These are phyloP conservation scores for Dolichopus griseipennis DNA, from an alignment of 2,888 invertebrate genomes.

Conservation along the genomic window DNA sequence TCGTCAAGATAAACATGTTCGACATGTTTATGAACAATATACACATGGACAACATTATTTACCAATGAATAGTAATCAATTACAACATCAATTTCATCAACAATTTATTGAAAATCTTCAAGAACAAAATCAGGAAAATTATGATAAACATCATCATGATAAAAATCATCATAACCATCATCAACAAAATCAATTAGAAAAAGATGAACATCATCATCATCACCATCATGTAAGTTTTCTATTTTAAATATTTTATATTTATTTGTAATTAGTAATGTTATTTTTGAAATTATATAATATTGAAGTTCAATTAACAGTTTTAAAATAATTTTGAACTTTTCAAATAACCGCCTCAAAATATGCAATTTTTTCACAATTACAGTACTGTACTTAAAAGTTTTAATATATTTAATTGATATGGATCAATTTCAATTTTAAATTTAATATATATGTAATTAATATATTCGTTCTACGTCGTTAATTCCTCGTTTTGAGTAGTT, in stretches of 20 bases:
- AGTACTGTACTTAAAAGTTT: too few relatives aligned
- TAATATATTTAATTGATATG: too few relatives aligned
- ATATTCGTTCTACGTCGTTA: too few relatives aligned
- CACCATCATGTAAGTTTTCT: neutral
- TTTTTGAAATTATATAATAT: neutral
- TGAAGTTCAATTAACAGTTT: too few relatives aligned
- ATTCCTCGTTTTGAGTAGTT: too few relatives aligned
- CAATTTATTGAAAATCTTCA: neutral
- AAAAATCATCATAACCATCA: neutral
- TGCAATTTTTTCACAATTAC: too few relatives aligned
- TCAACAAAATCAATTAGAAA: neutral
- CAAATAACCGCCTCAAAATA: too few relatives aligned
- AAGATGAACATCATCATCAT: neutral
- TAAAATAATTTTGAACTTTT: too few relatives aligned
- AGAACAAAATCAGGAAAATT: neutral
- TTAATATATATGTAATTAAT: too few relatives aligned
- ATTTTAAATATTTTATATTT: neutral
- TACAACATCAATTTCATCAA: neutral
- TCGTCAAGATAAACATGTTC: constrained; percentile 18
- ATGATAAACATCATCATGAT: neutral
- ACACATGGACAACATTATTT: constrained; percentile 13
- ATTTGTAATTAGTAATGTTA: neutral
- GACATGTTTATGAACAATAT: constrained; percentile 21
- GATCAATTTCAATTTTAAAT: too few relatives aligned
- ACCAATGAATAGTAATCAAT: neutral